Evolutionary conservation across 2,797 vertebrate genomes (phyloP).

Genomic region (Sebastes taczanowskii): DNA sequence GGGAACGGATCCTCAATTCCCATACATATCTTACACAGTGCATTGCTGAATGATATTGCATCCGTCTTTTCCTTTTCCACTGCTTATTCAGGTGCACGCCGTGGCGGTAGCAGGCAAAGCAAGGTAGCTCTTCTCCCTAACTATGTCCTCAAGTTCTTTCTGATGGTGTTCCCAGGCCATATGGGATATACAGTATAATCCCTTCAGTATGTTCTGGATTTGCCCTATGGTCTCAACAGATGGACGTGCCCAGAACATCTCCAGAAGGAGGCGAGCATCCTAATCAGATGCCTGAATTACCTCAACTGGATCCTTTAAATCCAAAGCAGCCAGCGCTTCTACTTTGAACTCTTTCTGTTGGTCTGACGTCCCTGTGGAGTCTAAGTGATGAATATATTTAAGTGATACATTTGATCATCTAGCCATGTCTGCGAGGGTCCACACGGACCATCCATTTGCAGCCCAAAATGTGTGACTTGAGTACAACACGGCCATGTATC

Average conservation of each 20-base stretch:
- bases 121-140: neutral
- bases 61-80: neutral
- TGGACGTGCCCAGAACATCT: neutral
- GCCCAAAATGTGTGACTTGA: neutral
- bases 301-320: neutral
- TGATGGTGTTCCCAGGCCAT: neutral
- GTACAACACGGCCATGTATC: neutral
- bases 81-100: neutral
- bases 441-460: neutral
- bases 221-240: neutral
- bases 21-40: no score
- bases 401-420: neutral
- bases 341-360: neutral
- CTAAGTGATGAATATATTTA: neutral
- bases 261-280: neutral
- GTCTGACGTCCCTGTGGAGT: neutral
- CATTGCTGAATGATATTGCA: neutral
- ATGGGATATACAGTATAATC: neutral
- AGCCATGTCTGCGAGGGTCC: neutral
- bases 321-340: neutral
- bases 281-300: neutral
- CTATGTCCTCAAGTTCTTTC: neutral
- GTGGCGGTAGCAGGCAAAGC: neutral
- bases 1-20: no score
- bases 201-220: constrained; percentile 7